phyloP scores from a whole-genome alignment of 2,888 invertebrate genomes.

The Villa cingulata region DNA sequence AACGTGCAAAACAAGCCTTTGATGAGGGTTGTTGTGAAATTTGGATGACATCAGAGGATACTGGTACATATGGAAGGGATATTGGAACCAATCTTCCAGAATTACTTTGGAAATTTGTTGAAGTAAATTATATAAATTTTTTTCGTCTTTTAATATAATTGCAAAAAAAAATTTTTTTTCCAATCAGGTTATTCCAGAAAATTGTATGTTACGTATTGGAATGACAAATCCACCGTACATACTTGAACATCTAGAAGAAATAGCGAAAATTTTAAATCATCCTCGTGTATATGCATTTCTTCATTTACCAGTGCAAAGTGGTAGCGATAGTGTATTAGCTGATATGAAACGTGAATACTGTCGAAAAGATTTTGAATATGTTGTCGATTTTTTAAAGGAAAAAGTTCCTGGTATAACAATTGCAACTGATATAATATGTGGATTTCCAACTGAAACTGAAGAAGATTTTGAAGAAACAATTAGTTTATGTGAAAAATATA shows the following conservation, averaged over 20 bases:
- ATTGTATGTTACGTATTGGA: conserved; percentile 74
- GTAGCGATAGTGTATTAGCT: conserved; percentile 82
- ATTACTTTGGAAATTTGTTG: conserved; percentile 71
- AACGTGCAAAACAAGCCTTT: conserved; percentile 74
- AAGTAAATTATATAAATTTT: conserved; percentile 23
- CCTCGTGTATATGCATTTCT: conserved; percentile 89
- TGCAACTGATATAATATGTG: conserved; percentile 96
- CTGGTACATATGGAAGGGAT: conserved; percentile 93
- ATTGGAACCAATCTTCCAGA: conserved; percentile 79
- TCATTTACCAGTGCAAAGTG: conserved; percentile 95
- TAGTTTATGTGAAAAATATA: conserved; percentile 66
- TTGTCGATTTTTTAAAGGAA: conserved; percentile 68
- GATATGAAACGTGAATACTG: conserved; percentile 97
- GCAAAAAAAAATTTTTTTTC: neutral
- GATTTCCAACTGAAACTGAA: conserved; percentile 93
- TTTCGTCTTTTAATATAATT: conserved; percentile 42
- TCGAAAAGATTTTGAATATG: conserved; percentile 73
- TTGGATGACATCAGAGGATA: conserved; percentile 97
- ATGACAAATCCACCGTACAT: conserved; percentile 99
- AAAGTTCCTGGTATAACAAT: conserved; percentile 85
- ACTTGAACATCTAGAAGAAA: conserved; percentile 80
- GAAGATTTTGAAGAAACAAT: conserved; percentile 80
- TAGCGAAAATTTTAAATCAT: conserved; percentile 73
- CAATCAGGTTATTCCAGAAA: conserved; percentile 35
- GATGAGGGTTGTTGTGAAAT: conserved; percentile 88